Evolutionary conservation across 2,113 vertebrate species (phyloP).

Genomic region (Diadophis punctatus): DNA sequence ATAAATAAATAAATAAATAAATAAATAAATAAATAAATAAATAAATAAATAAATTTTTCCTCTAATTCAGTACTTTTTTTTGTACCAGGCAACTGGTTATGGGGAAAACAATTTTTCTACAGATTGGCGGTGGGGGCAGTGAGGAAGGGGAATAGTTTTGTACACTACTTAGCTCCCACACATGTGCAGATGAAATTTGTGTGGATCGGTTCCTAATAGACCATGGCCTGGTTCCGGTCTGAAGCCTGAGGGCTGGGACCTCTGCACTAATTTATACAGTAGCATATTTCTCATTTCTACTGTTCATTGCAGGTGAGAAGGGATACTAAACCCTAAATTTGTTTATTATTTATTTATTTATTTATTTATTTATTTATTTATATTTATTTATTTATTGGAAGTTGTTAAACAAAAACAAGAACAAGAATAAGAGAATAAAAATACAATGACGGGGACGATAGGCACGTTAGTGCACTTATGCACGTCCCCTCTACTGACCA

Average conservation of each 20-base stretch:
- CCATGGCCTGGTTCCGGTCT: background rate
- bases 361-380: too few species aligned
- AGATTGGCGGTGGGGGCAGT: too few species aligned
- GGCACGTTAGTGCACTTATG: too few species aligned
- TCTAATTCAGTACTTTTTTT: background rate
- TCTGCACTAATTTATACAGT: background rate
- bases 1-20: too few species aligned
- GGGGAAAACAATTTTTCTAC: background rate
- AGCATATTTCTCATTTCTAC: background rate
- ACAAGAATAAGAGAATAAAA: too few species aligned
- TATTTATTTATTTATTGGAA: too few species aligned
- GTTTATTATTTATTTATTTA: too few species aligned
- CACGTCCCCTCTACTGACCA: too few species aligned
- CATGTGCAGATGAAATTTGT: background rate
- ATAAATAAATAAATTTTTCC: too few species aligned
- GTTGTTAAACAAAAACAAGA: too few species aligned
- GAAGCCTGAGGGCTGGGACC: background rate
- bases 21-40: too few species aligned
- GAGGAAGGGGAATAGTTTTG: background rate
- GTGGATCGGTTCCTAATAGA: background rate
- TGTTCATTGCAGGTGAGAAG: background rate
- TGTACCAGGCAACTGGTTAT: background rate
- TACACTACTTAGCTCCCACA: background rate
- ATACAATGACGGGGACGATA: too few species aligned
- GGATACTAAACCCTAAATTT: background rate